A percentile compares a stretch with the other conserved stretches of the same genome.
phyloP scores from a whole-genome alignment of 2,113 vertebrate genomes.

The Siphamia tubifer region DNA sequence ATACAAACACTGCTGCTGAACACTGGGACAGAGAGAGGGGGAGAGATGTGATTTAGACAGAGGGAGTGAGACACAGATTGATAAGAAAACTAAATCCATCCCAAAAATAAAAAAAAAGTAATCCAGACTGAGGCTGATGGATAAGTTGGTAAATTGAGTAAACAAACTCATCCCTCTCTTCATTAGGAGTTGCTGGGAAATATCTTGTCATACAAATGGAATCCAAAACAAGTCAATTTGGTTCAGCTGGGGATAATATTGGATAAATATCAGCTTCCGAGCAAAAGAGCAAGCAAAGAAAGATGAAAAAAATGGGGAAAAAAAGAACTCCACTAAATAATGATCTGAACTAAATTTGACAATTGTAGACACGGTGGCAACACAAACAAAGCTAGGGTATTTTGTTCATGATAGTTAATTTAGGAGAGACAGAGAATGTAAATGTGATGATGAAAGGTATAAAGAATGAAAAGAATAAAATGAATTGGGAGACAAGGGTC shows the following conservation, averaged over 20 bases:
- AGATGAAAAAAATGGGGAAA: background rate
- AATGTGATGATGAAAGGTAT: background rate
- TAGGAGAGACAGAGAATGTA: background rate
- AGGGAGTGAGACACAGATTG: slow-evolving; percentile 13
- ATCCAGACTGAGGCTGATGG: slow-evolving; percentile 59
- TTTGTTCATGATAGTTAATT: background rate
- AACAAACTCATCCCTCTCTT: slow-evolving; percentile 53
- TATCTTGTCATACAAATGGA: slow-evolving; percentile 49
- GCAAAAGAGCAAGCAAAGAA: background rate
- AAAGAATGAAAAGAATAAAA: background rate
- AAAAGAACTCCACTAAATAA: slow-evolving; percentile 30
- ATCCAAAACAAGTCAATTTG: slow-evolving; percentile 36
- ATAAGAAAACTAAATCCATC: slow-evolving; percentile 41
- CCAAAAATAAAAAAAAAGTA: slow-evolving; percentile 44
- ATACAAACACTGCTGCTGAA: background rate
- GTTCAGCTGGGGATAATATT: slow-evolving; percentile 43
- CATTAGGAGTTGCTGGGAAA: slow-evolving; percentile 48
- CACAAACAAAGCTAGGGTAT: background rate
- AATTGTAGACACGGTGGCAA: slow-evolving; percentile 6
- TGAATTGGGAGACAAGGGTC: background rate
- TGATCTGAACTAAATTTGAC: slow-evolving; percentile 14
- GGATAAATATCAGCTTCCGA: slow-evolving; percentile 26
- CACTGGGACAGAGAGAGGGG: background rate
- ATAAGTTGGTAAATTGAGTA: slow-evolving; percentile 61
- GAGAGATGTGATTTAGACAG: background rate